Percentiles rank a stretch among this genome's conserved stretches.
Evolutionary conservation across 2,888 invertebrate genomes (phyloP).

Genomic region (Linyphia triangularis): DNA sequence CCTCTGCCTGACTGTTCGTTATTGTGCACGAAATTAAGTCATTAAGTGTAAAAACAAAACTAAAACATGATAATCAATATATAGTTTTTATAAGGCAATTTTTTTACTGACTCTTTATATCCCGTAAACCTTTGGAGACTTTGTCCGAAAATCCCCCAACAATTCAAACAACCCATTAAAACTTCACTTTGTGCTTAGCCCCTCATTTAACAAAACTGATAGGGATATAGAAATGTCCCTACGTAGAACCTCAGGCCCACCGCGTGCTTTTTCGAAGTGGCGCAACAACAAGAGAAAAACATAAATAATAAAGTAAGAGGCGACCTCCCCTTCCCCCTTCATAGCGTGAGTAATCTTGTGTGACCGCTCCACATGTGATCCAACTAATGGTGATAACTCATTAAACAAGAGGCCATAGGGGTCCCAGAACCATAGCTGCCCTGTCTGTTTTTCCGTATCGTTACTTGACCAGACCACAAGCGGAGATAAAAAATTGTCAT

Average conservation of each 20-base stretch:
- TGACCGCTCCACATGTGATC: constrained; percentile 58
- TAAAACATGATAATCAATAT: too few relatives aligned
- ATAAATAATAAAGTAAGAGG: constrained; percentile 69
- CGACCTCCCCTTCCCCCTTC: constrained; percentile 8
- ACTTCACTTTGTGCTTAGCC: not conserved
- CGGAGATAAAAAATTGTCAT: too few relatives aligned
- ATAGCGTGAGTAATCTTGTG: constrained; percentile 54
- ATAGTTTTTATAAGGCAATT: too few relatives aligned
- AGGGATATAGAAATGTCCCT: not conserved
- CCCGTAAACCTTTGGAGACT: too few relatives aligned
- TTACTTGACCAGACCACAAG: too few relatives aligned
- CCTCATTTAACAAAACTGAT: not conserved
- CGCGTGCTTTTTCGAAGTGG: constrained; percentile 61
- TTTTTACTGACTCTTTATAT: too few relatives aligned
- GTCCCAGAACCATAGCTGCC: constrained; percentile 32
- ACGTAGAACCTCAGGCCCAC: constrained; percentile 36
- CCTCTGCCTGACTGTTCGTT: too few relatives aligned
- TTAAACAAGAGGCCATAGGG: constrained; percentile 65
- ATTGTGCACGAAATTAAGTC: too few relatives aligned
- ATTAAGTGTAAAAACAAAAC: too few relatives aligned
- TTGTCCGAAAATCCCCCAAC: too few relatives aligned
- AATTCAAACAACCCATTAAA: not conserved
- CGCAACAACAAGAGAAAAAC: constrained; percentile 65
- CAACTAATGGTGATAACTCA: constrained; percentile 73
- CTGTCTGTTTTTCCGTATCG: too few relatives aligned